Percentiles rank a stretch among this genome's conserved stretches.
These are phyloP conservation scores for Andrena cerasifolii DNA, from an alignment of 1,140 invertebrate species.

Conservation along the genomic window DNA sequence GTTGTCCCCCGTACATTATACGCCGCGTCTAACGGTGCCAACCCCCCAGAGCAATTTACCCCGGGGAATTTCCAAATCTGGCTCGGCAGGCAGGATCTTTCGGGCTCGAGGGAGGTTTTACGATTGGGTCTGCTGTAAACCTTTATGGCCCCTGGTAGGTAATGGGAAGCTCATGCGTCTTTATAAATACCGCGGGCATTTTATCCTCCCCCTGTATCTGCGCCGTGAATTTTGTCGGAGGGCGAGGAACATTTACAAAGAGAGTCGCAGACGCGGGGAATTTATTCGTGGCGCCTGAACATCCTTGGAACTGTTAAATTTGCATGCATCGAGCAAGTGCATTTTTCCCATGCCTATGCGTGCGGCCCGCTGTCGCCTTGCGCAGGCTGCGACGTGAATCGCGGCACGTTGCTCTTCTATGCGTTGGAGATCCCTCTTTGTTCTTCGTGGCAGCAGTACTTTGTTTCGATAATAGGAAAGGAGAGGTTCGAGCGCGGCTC, in stretches of 20 bases:
- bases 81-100: too few species aligned
- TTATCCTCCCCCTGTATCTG: too few species aligned
- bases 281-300: constrained; percentile 5
- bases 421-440: not conserved
- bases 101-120: too few species aligned
- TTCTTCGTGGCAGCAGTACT: not conserved
- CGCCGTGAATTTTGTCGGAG: too few species aligned
- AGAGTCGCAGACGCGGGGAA: not conserved
- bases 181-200: too few species aligned
- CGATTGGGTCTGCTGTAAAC: too few species aligned
- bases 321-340: constrained; percentile 45
- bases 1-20: not conserved
- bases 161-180: too few species aligned
- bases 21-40: not conserved
- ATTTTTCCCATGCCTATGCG: constrained; percentile 54
- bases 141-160: too few species aligned
- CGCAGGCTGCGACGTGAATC: constrained; percentile 5
- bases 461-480: not conserved
- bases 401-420: constrained; percentile 12
- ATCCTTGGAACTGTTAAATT: constrained; percentile 59
- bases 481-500: too few species aligned
- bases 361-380: constrained; percentile 11
- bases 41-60: not conserved
- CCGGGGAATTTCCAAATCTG: not conserved
- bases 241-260: too few species aligned